Conservation (phyloP, 2,797 vertebrate species). For the Fistularia commersonii region DNA sequence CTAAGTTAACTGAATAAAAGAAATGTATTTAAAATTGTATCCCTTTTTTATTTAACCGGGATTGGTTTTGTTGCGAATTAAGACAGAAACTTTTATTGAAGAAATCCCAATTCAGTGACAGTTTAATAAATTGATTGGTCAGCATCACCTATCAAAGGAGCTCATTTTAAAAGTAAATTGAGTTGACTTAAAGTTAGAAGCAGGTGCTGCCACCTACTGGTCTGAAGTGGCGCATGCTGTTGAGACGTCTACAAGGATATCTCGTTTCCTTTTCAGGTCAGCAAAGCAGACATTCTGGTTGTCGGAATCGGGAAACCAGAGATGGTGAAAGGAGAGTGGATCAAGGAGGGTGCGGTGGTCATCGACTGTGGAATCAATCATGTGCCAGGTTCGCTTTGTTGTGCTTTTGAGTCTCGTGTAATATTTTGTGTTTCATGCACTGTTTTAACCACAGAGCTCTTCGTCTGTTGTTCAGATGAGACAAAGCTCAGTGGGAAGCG, state of each 20-base stretch:
- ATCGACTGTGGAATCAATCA: slow-evolving; percentile 99
- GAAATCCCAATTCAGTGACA: no score
- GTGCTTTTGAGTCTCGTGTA: neutral
- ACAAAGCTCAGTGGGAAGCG: slow-evolving; percentile 85
- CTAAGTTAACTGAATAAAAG: no score
- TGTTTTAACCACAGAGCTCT: neutral
- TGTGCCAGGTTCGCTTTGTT: slow-evolving; percentile 77
- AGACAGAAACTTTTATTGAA: no score
- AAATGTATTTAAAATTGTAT: no score
- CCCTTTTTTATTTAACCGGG: no score
- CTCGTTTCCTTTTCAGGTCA: slow-evolving; percentile 71
- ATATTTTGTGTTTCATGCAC: neutral
- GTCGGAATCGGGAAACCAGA: slow-evolving; percentile 92
- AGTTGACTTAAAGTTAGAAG: no score
- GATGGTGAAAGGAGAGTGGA: slow-evolving; percentile 96
- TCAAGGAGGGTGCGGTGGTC: slow-evolving; percentile 93
- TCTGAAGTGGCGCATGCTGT: no score
- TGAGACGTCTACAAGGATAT: neutral
- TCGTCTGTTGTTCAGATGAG: slow-evolving; percentile 72
- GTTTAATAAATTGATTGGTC: no score
- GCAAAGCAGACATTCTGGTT: slow-evolving; percentile 92
- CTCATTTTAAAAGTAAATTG: no score
- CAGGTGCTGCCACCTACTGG: no score
- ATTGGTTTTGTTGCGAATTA: no score
- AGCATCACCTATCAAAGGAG: no score